A percentile compares a stretch with the other conserved stretches of the same genome.
Evolutionary conservation across 2,113 vertebrate species (phyloP).

Genomic region (Menura novaehollandiae): DNA sequence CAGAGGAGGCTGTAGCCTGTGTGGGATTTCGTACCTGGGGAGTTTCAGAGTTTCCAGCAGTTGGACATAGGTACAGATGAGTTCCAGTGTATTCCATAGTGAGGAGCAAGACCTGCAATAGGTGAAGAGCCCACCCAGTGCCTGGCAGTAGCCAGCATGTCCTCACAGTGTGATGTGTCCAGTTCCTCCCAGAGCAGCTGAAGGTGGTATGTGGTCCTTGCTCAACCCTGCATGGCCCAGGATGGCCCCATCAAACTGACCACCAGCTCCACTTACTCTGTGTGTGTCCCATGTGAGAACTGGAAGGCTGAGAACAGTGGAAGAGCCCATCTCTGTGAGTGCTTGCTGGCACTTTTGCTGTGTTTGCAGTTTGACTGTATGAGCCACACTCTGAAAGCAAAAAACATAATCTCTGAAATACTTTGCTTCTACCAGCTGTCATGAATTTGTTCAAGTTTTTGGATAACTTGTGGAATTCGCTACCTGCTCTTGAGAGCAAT

Average conservation of each 20-base stretch:
- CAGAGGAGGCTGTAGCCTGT: background rate
- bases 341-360: background rate
- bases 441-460: background rate
- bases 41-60: background rate
- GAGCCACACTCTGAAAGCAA: background rate
- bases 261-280: background rate
- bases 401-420: background rate
- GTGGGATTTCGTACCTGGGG: background rate
- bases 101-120: background rate
- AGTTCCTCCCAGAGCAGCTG: background rate
- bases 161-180: background rate
- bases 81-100: background rate
- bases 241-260: background rate
- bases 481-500: background rate
- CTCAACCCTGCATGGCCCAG: background rate
- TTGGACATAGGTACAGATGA: background rate
- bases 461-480: background rate
- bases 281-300: fast-evolving
- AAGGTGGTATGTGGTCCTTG: background rate
- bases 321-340: background rate
- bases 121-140: background rate
- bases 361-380: background rate
- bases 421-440: background rate
- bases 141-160: background rate
- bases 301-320: background rate